Evolutionary conservation across 2,113 vertebrate genomes (phyloP).

Genomic region (Danio rerio): GRCz12tu NC_133181.1:53097001-53097500

Average conservation of each 20-base stretch:
- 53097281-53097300: slow-evolving; percentile 61
- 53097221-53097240: background rate
- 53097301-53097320: slow-evolving; percentile 12
- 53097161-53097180: no score
- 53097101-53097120: background rate
- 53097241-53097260: background rate
- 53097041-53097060: background rate
- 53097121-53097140: background rate
- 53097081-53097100: no score
- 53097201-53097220: background rate
- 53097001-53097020: background rate
- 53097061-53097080: background rate
- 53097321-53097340: slow-evolving; percentile 48
- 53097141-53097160: no score
- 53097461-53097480: background rate
- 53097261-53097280: slow-evolving; percentile 7
- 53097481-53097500: background rate
- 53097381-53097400: slow-evolving; percentile 9
- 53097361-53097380: slow-evolving; percentile 43
- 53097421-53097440: background rate
- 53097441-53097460: background rate
- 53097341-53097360: slow-evolving; percentile 60
- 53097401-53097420: background rate
- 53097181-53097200: background rate
- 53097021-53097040: background rate